Percentiles rank a stretch among this genome's conserved stretches.
These are phyloP conservation scores for Indri indri DNA, from an alignment of 2,113 vertebrate genomes.

Conservation along the genomic window DNA sequence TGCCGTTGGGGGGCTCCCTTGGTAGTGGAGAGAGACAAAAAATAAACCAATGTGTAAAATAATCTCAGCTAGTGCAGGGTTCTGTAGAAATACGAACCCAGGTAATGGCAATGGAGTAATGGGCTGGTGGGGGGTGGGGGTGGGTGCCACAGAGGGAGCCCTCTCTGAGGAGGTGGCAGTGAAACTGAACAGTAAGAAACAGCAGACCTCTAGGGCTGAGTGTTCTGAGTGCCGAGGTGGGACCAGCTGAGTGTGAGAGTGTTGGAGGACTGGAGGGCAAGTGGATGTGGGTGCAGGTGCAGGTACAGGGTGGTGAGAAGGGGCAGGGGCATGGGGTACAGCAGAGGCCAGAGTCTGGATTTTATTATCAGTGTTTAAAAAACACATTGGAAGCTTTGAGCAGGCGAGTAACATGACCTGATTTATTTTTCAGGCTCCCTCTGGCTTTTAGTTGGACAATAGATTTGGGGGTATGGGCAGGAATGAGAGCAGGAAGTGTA, in stretches of 20 bases:
- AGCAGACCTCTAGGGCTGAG: rapidly evolving
- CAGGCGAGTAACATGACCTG: not conserved
- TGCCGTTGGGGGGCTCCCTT: not conserved
- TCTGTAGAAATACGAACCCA: not conserved
- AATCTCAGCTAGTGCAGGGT: not conserved
- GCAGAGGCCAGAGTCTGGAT: not conserved
- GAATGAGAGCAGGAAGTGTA: not conserved
- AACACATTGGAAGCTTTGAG: not conserved
- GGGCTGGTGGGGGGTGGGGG: not conserved
- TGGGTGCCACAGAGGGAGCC: not conserved
- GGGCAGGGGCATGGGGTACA: not conserved
- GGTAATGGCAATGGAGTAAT: too few relatives aligned
- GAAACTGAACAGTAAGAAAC: not conserved
- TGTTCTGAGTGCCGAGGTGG: not conserved
- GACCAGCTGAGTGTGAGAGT: not conserved
- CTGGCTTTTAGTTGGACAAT: not conserved
- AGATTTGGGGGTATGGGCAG: not conserved
- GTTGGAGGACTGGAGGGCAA: not conserved
- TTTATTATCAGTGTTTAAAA: not conserved
- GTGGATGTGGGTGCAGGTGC: not conserved
- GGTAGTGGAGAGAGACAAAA: not conserved
- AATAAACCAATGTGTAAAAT: not conserved
- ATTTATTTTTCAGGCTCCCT: not conserved
- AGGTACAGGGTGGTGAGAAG: not conserved
- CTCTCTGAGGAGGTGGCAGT: not conserved